Conservation (phyloP, 2,113 vertebrate genomes). For the Psephotus haematonotus region DNA sequence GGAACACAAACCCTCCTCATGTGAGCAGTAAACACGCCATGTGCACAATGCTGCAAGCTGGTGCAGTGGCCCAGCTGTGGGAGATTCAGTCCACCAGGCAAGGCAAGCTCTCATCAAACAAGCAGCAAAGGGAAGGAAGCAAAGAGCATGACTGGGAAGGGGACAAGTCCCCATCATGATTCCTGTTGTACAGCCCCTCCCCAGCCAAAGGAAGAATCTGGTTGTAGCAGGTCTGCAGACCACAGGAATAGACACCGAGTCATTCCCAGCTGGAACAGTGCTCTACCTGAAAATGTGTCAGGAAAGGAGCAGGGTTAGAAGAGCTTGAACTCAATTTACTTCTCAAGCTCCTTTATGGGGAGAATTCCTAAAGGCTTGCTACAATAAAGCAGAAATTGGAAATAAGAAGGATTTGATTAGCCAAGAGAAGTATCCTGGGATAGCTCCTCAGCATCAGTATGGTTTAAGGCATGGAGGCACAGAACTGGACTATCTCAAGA, state of each 20-base stretch:
- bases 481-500: background rate
- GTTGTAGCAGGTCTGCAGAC: background rate
- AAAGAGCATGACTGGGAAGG: background rate
- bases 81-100: background rate
- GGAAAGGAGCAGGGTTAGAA: background rate
- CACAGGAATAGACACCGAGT: background rate
- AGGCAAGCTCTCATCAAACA: background rate
- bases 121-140: background rate
- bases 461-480: background rate
- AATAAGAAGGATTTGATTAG: background rate
- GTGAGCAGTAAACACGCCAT: background rate
- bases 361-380: background rate
- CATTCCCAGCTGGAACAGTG: background rate
- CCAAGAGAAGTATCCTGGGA: background rate
- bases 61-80: accelerated
- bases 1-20: background rate
- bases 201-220: background rate
- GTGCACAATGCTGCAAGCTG: background rate
- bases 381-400: background rate
- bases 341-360: background rate
- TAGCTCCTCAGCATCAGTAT: background rate
- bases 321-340: background rate
- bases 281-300: background rate
- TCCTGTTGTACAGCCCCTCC: background rate
- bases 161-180: background rate